A percentile compares a stretch with the other conserved stretches of the same genome.
These are phyloP conservation scores for Drosophila neocordata DNA, from an alignment of 1,140 invertebrate genomes.

Conservation along the genomic window DNA sequence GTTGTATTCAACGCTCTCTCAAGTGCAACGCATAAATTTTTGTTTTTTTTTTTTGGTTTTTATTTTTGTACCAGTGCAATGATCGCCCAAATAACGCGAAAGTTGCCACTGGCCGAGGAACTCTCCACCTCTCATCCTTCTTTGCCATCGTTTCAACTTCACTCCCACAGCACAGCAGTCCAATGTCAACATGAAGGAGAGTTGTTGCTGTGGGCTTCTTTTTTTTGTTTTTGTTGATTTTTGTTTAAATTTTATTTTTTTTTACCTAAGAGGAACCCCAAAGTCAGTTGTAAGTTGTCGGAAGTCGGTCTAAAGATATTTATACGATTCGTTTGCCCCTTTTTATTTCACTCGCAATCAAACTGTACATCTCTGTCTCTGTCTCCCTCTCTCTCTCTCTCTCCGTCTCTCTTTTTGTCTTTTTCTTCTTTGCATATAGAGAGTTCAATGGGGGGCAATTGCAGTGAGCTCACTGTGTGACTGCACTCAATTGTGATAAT, in stretches of 20 bases:
- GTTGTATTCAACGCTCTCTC: constrained; percentile 56
- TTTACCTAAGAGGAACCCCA: background rate
- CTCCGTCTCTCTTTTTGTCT: background rate
- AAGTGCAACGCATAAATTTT: constrained; percentile 76
- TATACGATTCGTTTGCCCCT: constrained; percentile 14
- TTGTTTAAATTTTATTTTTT: background rate
- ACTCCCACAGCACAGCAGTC: background rate
- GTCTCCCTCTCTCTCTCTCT: background rate
- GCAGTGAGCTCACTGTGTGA: constrained; percentile 15
- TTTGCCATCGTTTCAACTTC: background rate
- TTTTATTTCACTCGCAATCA: constrained; percentile 2
- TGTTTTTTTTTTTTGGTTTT: background rate
- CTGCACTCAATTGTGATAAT: constrained; percentile 33
- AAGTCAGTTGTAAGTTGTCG: constrained; percentile 40
- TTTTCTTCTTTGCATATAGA: constrained; percentile 17
- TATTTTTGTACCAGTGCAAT: constrained; percentile 53
- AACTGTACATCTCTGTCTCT: constrained; percentile 14
- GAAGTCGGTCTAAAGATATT: constrained; percentile 28
- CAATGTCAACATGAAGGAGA: constrained; percentile 32
- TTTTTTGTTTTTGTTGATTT: background rate
- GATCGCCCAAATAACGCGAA: constrained; percentile 70
- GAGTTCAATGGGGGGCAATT: constrained; percentile 48
- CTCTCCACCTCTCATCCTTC: constrained; percentile 5
- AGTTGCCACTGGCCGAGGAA: constrained; percentile 41
- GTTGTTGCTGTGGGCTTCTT: background rate